A percentile compares a stretch with the other conserved stretches of the same genome.
phyloP scores from a whole-genome alignment of 2,888 invertebrate species.

The Hipparchia semele region DNA sequence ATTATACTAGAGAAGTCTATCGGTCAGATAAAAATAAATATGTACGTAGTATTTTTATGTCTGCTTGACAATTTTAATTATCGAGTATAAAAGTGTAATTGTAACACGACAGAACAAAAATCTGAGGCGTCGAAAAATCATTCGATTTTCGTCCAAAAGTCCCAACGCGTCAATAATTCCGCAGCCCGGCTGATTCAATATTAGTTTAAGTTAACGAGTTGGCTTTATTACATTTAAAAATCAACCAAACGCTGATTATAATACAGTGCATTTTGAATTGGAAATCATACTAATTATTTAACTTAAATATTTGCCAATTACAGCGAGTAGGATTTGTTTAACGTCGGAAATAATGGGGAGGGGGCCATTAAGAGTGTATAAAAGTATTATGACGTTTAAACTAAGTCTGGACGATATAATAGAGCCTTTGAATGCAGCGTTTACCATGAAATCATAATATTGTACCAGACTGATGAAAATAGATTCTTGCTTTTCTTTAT shows the following conservation, averaged over 20 bases:
- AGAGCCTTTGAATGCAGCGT: background rate
- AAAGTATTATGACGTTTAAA: slow-evolving; percentile 18
- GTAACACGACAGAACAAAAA: slow-evolving; percentile 28
- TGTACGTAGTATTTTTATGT: background rate
- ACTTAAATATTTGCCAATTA: slow-evolving; percentile 71
- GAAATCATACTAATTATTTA: slow-evolving; percentile 58
- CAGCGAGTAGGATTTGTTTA: slow-evolving; percentile 53
- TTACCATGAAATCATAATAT: background rate
- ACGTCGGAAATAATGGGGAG: slow-evolving; percentile 44
- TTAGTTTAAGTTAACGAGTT: slow-evolving; percentile 71
- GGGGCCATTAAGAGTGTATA: slow-evolving; percentile 15
- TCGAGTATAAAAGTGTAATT: slow-evolving; percentile 19
- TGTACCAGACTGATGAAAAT: background rate
- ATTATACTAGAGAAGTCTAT: no score
- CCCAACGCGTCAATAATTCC: slow-evolving; percentile 72
- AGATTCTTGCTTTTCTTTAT: no score
- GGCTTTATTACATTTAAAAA: slow-evolving; percentile 38
- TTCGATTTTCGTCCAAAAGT: slow-evolving; percentile 64
- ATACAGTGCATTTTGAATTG: slow-evolving; percentile 41
- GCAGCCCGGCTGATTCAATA: slow-evolving; percentile 62
- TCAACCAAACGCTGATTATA: slow-evolving; percentile 29
- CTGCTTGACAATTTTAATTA: background rate
- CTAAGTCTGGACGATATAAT: slow-evolving; percentile 13
- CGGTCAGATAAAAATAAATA: no score
- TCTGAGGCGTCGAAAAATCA: slow-evolving; percentile 44